Evolutionary conservation across 2,113 vertebrate species (phyloP).

Genomic region (Pseudolaguvia tuberculata): DNA sequence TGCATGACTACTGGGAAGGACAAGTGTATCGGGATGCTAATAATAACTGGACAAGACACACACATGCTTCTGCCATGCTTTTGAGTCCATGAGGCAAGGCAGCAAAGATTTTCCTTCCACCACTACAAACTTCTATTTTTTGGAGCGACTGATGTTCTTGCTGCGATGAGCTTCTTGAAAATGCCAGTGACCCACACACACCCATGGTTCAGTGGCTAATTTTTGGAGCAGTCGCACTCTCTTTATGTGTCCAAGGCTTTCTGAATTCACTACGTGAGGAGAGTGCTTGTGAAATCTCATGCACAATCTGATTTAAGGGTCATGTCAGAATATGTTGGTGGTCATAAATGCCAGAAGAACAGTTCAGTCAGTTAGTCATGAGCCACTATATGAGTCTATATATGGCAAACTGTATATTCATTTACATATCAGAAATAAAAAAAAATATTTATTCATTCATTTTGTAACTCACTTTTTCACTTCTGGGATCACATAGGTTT

Average conservation of each 20-base stretch:
- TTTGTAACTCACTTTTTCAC: background rate
- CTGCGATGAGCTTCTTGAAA: slow-evolving; percentile 59
- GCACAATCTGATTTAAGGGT: slow-evolving; percentile 36
- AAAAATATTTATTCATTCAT: no score
- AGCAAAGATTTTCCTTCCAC: slow-evolving; percentile 9
- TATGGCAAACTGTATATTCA: background rate
- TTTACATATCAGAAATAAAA: background rate
- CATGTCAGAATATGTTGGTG: slow-evolving; percentile 34
- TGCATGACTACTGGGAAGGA: slow-evolving; percentile 90
- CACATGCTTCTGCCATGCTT: slow-evolving; percentile 60
- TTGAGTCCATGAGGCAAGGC: slow-evolving; percentile 46
- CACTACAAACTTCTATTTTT: slow-evolving; percentile 53
- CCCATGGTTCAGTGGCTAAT: slow-evolving; percentile 59
- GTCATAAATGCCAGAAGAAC: slow-evolving; percentile 12
- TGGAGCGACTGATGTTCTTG: slow-evolving; percentile 56
- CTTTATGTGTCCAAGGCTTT: slow-evolving; percentile 13
- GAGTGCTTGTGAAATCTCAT: slow-evolving; percentile 28
- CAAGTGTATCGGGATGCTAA: slow-evolving; percentile 88
- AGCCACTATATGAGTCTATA: background rate
- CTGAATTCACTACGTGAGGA: slow-evolving; percentile 8
- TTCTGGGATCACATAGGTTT: no score
- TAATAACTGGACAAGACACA: slow-evolving; percentile 70
- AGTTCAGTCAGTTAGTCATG: slow-evolving; percentile 4
- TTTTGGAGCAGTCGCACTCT: slow-evolving; percentile 51
- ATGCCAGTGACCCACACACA: slow-evolving; percentile 58